A percentile compares a stretch with the other conserved stretches of the same genome.
Conservation (phyloP, 2,797 vertebrate species). For the Gallinago stenura region DNA sequence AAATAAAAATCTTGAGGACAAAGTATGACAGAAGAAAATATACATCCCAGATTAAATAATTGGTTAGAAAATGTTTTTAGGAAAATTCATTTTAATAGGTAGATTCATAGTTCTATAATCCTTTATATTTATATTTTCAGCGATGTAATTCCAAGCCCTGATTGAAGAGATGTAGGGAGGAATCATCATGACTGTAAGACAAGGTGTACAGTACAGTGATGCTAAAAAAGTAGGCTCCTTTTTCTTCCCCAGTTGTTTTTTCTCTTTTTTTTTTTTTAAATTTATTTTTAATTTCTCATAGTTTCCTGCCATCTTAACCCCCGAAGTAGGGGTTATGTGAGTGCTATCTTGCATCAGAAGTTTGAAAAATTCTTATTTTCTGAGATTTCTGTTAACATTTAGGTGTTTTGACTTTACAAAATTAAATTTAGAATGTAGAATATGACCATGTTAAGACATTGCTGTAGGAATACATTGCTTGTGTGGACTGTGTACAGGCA, state of each 20-base stretch:
- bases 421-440: not conserved
- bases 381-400: not conserved
- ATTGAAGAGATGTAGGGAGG: not conserved
- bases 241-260: fast-evolving
- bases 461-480: not conserved
- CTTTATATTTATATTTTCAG: not conserved
- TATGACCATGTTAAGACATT: not conserved
- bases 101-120: not conserved
- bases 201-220: not conserved
- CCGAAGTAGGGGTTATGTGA: not conserved
- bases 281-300: not conserved
- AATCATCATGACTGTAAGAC: not conserved
- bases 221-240: not conserved
- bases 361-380: not conserved
- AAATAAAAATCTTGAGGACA: not conserved
- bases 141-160: not conserved
- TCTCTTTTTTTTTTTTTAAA: not conserved
- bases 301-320: not conserved
- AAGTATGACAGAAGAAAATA: not conserved
- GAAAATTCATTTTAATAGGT: not conserved
- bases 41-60: not conserved
- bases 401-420: not conserved
- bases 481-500: not conserved
- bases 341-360: not conserved
- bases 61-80: not conserved